Evolutionary conservation across 2,113 vertebrate species (phyloP).

Genomic region (Tragelaphus strepsiceros): DNA sequence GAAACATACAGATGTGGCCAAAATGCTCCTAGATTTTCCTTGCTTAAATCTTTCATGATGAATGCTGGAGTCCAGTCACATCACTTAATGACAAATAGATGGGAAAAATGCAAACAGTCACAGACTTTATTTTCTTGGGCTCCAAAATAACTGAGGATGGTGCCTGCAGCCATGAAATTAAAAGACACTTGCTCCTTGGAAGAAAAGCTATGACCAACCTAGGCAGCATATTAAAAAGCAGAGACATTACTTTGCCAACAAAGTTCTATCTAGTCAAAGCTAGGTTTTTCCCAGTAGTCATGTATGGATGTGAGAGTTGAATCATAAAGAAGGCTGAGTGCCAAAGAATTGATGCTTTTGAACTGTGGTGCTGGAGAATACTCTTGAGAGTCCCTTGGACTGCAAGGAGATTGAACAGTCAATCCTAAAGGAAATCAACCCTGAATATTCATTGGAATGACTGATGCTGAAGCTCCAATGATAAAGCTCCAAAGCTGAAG

Average conservation of each 20-base stretch:
- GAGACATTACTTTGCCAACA: neutral
- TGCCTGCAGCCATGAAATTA: neutral
- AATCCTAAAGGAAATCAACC: neutral
- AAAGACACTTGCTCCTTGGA: neutral
- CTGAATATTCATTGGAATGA: neutral
- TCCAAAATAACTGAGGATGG: neutral
- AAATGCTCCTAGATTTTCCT: neutral
- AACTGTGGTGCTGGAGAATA: neutral
- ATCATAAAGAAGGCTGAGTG: neutral
- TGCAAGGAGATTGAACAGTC: neutral
- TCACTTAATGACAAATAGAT: neutral
- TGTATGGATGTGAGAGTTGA: neutral
- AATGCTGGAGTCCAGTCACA: neutral
- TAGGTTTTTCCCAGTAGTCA: neutral
- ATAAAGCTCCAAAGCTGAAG: neutral
- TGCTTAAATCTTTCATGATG: neutral
- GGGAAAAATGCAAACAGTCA: neutral
- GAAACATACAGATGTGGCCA: neutral
- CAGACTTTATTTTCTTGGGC: neutral
- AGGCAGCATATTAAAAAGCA: neutral
- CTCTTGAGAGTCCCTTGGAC: neutral
- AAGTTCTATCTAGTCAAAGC: neutral
- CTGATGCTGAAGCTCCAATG: neutral
- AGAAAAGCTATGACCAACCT: neutral
- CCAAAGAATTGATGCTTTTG: neutral